Evolutionary conservation across 2,888 invertebrate genomes (phyloP).

Genomic region (Tupiocoris notatus): DNA sequence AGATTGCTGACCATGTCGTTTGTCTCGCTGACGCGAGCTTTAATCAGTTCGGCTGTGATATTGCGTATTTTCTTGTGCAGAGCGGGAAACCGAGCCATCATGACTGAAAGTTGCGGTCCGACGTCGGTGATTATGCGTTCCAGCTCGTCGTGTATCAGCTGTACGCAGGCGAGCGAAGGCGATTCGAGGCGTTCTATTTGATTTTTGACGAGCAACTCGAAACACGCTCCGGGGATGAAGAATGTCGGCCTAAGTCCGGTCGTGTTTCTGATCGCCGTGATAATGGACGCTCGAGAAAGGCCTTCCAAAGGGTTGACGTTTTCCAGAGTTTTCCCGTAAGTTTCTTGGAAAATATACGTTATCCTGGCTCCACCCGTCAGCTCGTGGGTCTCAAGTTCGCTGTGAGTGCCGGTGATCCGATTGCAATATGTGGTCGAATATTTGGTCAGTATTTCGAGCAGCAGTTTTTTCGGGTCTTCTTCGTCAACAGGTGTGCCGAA

Average conservation of each 20-base stretch:
- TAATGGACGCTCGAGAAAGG: slow-evolving; percentile 60
- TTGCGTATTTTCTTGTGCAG: slow-evolving; percentile 64
- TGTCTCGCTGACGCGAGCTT: slow-evolving; percentile 61
- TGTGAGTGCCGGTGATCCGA: slow-evolving; percentile 64
- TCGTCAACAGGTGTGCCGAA: slow-evolving; percentile 60
- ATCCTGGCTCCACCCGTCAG: slow-evolving; percentile 63
- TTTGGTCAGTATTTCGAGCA: slow-evolving; percentile 64
- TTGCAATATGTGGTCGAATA: slow-evolving; percentile 64
- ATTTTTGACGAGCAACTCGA: slow-evolving; percentile 65
- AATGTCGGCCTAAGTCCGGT: slow-evolving; percentile 57
- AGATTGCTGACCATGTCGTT: slow-evolving; percentile 64
- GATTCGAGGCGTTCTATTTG: slow-evolving; percentile 65
- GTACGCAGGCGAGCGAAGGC: slow-evolving; percentile 63
- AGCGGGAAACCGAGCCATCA: slow-evolving; percentile 64
- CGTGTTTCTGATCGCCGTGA: slow-evolving; percentile 66
- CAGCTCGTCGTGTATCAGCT: slow-evolving; percentile 65
- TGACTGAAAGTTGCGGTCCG: slow-evolving; percentile 60
- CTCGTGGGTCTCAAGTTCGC: slow-evolving; percentile 60
- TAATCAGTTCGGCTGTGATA: slow-evolving; percentile 61
- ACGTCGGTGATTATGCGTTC: slow-evolving; percentile 62
- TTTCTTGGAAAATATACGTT: slow-evolving; percentile 67
- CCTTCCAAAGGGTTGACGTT: slow-evolving; percentile 62
- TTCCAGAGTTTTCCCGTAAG: slow-evolving; percentile 61
- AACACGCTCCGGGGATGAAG: slow-evolving; percentile 59
- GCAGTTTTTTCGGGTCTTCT: slow-evolving; percentile 59